phyloP scores from a whole-genome alignment of 1,140 invertebrate species.

The Neodiprion pinetum region DNA sequence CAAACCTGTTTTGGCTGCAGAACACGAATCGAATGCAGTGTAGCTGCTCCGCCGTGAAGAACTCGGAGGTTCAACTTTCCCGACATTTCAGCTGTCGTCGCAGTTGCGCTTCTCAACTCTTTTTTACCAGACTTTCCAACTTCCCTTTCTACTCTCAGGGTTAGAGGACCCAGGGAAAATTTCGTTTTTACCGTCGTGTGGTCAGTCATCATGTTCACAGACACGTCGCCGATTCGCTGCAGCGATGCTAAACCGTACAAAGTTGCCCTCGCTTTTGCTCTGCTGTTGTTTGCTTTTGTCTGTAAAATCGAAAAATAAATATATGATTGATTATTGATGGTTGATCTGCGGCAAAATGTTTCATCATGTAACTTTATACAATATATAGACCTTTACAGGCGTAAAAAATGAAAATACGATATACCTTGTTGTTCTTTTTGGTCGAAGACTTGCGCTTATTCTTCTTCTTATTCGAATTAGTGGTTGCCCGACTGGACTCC shows the following conservation, averaged over 20 bases:
- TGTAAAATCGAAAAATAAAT: conserved; percentile 32
- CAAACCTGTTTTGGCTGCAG: conserved; percentile 84
- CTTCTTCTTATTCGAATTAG: conserved; percentile 38
- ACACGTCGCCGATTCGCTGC: conserved; percentile 77
- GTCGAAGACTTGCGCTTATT: conserved; percentile 29
- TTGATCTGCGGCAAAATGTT: background rate
- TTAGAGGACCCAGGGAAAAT: conserved; percentile 79
- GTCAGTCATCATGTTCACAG: conserved; percentile 78
- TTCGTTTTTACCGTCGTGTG: conserved; percentile 82
- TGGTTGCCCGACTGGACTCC: conserved; percentile 51
- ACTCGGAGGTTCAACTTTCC: conserved; percentile 79
- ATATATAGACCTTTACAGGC: background rate
- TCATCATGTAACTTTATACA: background rate
- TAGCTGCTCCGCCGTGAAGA: conserved; percentile 77
- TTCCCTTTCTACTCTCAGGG: conserved; percentile 83
- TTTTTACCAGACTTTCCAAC: conserved; percentile 79
- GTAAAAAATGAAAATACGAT: conserved; percentile 1
- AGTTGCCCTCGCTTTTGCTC: conserved; percentile 75
- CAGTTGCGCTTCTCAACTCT: conserved; percentile 80
- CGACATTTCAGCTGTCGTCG: conserved; percentile 83
- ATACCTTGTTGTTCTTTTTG: conserved; percentile 31
- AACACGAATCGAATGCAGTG: conserved; percentile 82
- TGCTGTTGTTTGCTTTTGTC: conserved; percentile 60
- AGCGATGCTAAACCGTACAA: conserved; percentile 79
- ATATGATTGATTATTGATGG: background rate